Base-by-base conservation (phyloP, 1,140 invertebrate genomes). In the Megalopta genalis region DNA sequence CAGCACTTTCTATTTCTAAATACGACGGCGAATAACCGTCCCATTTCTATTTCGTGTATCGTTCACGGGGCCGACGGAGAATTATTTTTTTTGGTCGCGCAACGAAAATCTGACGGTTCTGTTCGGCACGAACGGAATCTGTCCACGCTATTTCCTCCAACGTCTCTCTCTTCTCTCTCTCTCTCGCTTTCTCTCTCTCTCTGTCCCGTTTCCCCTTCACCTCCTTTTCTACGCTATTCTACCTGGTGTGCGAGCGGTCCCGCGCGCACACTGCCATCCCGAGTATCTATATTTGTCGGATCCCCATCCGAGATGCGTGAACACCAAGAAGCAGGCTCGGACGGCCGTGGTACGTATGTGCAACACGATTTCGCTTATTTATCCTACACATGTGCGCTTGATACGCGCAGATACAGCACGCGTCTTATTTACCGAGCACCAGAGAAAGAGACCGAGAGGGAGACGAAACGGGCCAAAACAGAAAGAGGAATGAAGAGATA, bases 71-170 rank as follows among this genome's bases (percentile, higher is more conserved):
- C 4, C 12, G 49, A 27, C 6, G 27, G 27, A 5, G 27, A 27
- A 27, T 8, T 8, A 18, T 37, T 8, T 1, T 5, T 14, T 5
- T 14, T 16, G 0, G 16, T 21, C 1, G 16, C 14, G 27, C 49
- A 60, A 4, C 49, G n/a, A 57, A 64, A 72, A 72, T 52, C 64
- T 59, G 59, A 32, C 71, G 66, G 60, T 77, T 69, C 27, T 57
- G 66, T 62, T 77, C 52, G 73, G 39, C 67, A 27, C 52, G 49
- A 81, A 83, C 59, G 46, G 63, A 80, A 85, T 79, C 54, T 80
- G 77, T 86, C 60, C 77, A 83, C 66, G 73, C 71, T 80, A 82
- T 83, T 86, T 83, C 75, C 78, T 74, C 82, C 52, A 32, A 49
- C 65, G 60, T 68, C 68, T 63, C 76, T 46, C 42, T 46, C 10